Percentiles rank a stretch among this genome's conserved stretches.
Conservation (phyloP, 2,888 invertebrate species). For the Empis stercorea region DNA sequence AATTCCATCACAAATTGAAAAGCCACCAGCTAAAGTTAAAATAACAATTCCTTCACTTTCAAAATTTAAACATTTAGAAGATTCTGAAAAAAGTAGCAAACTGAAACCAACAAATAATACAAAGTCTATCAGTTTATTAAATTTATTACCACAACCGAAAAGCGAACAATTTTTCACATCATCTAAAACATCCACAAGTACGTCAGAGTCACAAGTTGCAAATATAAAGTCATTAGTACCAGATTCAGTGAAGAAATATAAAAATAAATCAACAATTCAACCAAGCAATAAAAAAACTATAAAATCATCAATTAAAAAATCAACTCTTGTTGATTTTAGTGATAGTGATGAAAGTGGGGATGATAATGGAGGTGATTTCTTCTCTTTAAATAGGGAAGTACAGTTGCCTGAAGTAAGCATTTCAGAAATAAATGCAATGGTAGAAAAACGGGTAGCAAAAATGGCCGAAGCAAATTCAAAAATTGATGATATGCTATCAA, state of each 20-base stretch:
- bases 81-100: slow-evolving; percentile 14
- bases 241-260: slow-evolving; percentile 28
- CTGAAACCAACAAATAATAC: too few species aligned
- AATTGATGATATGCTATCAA: slow-evolving; percentile 12
- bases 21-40: slow-evolving; percentile 36
- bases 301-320: slow-evolving; percentile 18
- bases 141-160: slow-evolving; percentile 54
- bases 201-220: neutral
- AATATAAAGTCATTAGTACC: slow-evolving; percentile 29
- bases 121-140: slow-evolving; percentile 41
- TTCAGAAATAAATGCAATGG: slow-evolving; percentile 31
- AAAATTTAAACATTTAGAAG: slow-evolving; percentile 35
- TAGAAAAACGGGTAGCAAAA: slow-evolving; percentile 30
- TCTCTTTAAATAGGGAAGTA: slow-evolving; percentile 32
- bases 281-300: slow-evolving; percentile 25
- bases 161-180: slow-evolving; percentile 23
- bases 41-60: slow-evolving; percentile 56
- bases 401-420: slow-evolving; percentile 39
- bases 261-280: slow-evolving; percentile 13
- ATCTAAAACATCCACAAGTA: neutral
- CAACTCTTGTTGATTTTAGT: slow-evolving; percentile 29
- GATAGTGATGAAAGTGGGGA: slow-evolving; percentile 38
- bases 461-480: slow-evolving; percentile 24
- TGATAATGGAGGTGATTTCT: slow-evolving; percentile 26
- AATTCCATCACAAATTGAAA: slow-evolving; percentile 23